Base-by-base conservation (phyloP, 2,113 vertebrate genomes). In the Microcebus murinus region DNA sequence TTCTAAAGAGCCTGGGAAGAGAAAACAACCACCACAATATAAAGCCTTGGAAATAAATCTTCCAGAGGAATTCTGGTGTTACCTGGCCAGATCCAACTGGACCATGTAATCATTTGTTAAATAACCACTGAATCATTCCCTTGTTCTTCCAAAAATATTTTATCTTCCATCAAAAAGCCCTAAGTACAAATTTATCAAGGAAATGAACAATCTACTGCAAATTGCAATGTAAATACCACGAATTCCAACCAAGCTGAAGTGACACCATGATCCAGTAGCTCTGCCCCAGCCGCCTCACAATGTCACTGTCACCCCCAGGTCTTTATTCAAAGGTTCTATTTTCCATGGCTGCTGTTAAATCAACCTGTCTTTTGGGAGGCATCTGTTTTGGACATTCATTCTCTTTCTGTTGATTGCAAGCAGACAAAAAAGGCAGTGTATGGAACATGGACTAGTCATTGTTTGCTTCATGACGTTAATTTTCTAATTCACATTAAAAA, bases 121-220 rank as follows among this genome's bases (percentile, higher is more conserved):
- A 55, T 82, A 86, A 88, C 45, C 55, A 81, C 74, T 68, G n/a
- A 87, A 80, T 83, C 45, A 48, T 89, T 59, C 61, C 57, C 86
- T 94, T 84, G 5, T 50, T 92, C 88, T 85, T 31, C 65, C 36
- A 91, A 34, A 92, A 95, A 88, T 86, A 20, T 90, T 95, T 82
- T 63, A 92, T 57, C 85, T 31, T 91, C 12, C 36, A 92, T 71
- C 81, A 91, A 90, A 94, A 85, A 76, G 52, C 27, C 83, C 39
- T 92, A 92, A 90, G 29, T 93, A 31, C 55, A 88, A 45, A 59
- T 27, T 87, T 45, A 91, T 34, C 82, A 77, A n/a, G 81, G 95
- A 87, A 61, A 63, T 42, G 39, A 79, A 29, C 65, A 84, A 90
- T 52, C 67, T 67, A 89, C 39, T 81, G 27, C 59, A 79, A 68